Conservation (phyloP, 2,113 vertebrate genomes). For the Paramisgurnus dabryanus region DNA sequence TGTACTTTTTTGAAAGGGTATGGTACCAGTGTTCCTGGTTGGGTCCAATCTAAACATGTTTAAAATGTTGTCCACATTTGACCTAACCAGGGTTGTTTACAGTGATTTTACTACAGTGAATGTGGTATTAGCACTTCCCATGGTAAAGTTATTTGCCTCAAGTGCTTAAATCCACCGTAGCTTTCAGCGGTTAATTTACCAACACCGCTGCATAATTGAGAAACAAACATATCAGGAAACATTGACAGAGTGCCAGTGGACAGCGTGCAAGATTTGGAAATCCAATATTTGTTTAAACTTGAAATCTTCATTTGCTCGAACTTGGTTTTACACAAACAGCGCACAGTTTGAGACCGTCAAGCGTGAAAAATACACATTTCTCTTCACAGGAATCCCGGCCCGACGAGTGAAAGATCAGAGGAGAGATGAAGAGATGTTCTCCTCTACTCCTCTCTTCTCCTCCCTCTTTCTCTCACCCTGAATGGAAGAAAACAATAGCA, state of each 20-base stretch:
- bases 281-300: conserved; percentile 13
- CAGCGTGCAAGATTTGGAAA: neutral
- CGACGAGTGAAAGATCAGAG: conserved; percentile 72
- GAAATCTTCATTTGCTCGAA: conserved; percentile 45
- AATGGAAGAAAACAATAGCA: conserved; percentile 72
- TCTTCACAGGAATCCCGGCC: conserved; percentile 72
- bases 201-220: no score
- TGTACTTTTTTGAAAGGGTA: no score
- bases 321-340: conserved; percentile 19
- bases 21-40: no score
- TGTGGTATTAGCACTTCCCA: no score
- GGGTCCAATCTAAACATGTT: no score
- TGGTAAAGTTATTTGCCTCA: no score
- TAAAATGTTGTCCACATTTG: no score
- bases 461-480: conserved; percentile 62
- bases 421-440: conserved; percentile 76
- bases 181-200: no score
- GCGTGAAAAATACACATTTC: conserved; percentile 77
- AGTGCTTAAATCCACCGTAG: no score
- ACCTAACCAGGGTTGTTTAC: no score
- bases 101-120: no score
- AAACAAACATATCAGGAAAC: neutral
- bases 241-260: neutral
- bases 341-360: conserved; percentile 36
- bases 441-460: conserved; percentile 62